These are phyloP conservation scores for Cataglyphis albicans DNA, from an alignment of 2,888 invertebrate genomes.

Conservation along the genomic window DNA sequence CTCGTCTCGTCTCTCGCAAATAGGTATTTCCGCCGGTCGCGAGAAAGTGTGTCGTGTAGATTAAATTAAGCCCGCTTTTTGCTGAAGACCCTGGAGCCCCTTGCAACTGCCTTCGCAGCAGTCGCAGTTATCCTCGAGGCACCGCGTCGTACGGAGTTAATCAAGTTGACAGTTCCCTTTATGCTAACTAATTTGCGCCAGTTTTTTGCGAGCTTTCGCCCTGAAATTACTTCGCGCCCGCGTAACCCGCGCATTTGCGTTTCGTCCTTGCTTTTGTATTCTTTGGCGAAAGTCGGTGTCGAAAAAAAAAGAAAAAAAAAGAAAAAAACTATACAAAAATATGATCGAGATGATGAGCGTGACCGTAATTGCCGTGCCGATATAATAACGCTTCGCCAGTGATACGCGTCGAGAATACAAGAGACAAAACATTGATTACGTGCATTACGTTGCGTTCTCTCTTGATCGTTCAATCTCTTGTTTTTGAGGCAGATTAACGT, in stretches of 20 bases:
- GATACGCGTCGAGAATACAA: conserved; percentile 15
- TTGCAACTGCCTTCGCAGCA: conserved; percentile 38
- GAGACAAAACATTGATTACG: conserved; percentile 19
- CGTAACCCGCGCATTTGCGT: conserved; percentile 62
- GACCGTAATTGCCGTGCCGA: conserved; percentile 33
- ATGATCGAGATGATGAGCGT: conserved; percentile 35
- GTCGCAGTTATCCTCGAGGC: conserved; percentile 60
- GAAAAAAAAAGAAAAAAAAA: too few species aligned
- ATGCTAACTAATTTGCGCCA: conserved; percentile 70
- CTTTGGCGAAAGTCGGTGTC: conserved; percentile 62
- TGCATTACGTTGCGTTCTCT: conserved; percentile 2
- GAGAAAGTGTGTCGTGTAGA: conserved; percentile 66
- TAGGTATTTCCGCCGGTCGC: conserved; percentile 49
- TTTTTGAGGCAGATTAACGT: background rate
- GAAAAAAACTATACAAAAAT: conserved; percentile 8
- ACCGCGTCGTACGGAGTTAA: conserved; percentile 68
- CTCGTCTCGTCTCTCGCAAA: conserved; percentile 45
- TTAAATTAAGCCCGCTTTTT: conserved; percentile 71
- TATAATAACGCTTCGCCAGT: conserved; percentile 23
- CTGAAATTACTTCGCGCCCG: conserved; percentile 65
- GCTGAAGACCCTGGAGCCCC: conserved; percentile 34
- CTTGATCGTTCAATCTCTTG: conserved; percentile 4
- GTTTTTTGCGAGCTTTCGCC: conserved; percentile 68
- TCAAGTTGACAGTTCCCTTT: conserved; percentile 60
- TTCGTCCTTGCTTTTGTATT: conserved; percentile 56